Percentiles rank a stretch among this genome's conserved stretches.
Conservation (phyloP, 2,797 vertebrate genomes). For the Thripadectes ignobilis region DNA sequence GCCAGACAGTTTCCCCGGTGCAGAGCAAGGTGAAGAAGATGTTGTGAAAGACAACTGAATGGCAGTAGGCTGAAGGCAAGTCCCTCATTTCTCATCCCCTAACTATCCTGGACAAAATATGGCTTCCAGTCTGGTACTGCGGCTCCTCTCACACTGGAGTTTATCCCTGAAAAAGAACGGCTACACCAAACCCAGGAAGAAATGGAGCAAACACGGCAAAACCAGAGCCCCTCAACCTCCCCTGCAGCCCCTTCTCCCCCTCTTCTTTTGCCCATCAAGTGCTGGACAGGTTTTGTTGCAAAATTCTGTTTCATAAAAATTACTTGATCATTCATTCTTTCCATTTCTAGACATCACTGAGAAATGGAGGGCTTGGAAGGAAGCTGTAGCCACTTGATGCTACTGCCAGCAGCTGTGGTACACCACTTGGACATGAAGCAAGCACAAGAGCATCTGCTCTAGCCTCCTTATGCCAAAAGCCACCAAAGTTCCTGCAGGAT, state of each 20-base stretch:
- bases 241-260: background rate
- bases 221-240: background rate
- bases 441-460: background rate
- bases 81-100: background rate
- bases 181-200: background rate
- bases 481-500: background rate
- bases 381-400: background rate
- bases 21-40: background rate
- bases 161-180: background rate
- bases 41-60: background rate
- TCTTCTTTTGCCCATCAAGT: background rate
- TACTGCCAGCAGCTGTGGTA: background rate
- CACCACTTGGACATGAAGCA: background rate
- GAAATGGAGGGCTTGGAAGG: background rate
- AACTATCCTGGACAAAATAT: background rate
- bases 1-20: background rate
- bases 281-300: background rate
- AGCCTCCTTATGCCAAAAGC: background rate
- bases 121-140: rapidly evolving
- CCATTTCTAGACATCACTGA: background rate
- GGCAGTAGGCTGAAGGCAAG: background rate
- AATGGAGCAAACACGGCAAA: background rate
- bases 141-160: rapidly evolving
- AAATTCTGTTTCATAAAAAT: background rate
- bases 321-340: background rate